phyloP scores from a whole-genome alignment of 2,888 invertebrate species.

The Trissolcus japonicus region DNA sequence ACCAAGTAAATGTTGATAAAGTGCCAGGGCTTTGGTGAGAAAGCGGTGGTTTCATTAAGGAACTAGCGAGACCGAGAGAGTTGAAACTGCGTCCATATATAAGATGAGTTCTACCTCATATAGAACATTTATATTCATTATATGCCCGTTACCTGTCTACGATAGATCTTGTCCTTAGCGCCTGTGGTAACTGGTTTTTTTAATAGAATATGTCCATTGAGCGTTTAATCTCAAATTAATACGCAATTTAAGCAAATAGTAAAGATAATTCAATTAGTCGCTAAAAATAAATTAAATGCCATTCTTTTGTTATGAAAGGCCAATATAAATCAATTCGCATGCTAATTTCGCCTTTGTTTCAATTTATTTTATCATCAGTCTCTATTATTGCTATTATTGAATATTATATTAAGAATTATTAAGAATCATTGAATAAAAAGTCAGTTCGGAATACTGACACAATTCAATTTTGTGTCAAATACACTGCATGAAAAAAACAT shows the following conservation, averaged over 20 bases:
- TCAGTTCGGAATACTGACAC: too few relatives aligned
- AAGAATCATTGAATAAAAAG: too few relatives aligned
- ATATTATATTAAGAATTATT: too few relatives aligned
- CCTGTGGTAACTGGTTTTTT: constrained; percentile 27
- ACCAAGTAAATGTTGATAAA: constrained; percentile 52
- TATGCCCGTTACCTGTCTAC: constrained; percentile 50
- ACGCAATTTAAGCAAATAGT: constrained; percentile 1
- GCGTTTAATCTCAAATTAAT: constrained; percentile 31
- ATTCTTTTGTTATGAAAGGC: background rate
- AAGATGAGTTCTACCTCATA: constrained; percentile 53
- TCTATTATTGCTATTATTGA: too few relatives aligned
- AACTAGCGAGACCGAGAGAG: constrained; percentile 45
- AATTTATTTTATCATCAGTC: too few relatives aligned
- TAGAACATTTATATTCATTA: constrained; percentile 56
- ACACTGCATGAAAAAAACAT: too few relatives aligned
- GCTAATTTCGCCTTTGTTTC: too few relatives aligned
- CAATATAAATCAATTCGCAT: too few relatives aligned
- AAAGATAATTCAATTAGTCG: background rate
- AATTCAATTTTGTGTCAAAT: too few relatives aligned
- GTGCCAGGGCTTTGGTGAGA: constrained; percentile 40
- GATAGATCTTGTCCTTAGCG: constrained; percentile 38
- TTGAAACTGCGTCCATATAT: constrained; percentile 53
- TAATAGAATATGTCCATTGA: constrained; percentile 42
- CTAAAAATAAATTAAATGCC: background rate
- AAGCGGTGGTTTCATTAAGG: constrained; percentile 55